Conservation (phyloP, 2,888 invertebrate species). For the Scaptomyza flava region DNA sequence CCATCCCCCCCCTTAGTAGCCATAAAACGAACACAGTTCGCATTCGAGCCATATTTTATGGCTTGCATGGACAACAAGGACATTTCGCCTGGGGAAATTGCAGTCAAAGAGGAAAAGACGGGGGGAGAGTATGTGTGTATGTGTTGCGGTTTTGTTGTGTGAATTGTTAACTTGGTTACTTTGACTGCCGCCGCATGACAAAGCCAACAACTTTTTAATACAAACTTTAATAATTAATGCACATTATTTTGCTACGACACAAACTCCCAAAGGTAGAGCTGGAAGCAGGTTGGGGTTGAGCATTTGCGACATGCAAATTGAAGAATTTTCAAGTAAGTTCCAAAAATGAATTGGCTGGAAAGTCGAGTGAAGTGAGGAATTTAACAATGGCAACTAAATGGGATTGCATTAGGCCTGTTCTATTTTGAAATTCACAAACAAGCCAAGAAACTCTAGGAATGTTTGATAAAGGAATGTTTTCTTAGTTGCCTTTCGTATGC, state of each 20-base stretch:
- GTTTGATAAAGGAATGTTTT: not conserved
- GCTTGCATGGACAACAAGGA: slow-evolving; percentile 56
- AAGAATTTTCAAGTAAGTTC: slow-evolving; percentile 25
- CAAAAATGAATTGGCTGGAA: not conserved
- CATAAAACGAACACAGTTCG: slow-evolving; percentile 58
- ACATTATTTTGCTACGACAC: slow-evolving; percentile 33
- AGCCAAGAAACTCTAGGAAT: not conserved
- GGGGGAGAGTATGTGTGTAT: not conserved
- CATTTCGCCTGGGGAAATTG: slow-evolving; percentile 45
- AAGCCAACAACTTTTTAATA: slow-evolving; percentile 62
- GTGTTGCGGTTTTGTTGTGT: slow-evolving; percentile 27
- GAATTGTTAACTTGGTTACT: slow-evolving; percentile 50
- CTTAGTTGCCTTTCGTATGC: too few species aligned
- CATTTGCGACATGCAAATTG: slow-evolving; percentile 20
- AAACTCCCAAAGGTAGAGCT: not conserved
- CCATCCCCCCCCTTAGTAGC: slow-evolving; percentile 37
- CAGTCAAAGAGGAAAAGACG: slow-evolving; percentile 12
- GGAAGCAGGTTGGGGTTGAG: too few species aligned
- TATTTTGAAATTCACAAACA: too few species aligned
- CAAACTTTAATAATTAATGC: slow-evolving; percentile 67
- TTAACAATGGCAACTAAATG: not conserved
- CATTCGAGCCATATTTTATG: slow-evolving; percentile 67
- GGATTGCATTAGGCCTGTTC: too few species aligned
- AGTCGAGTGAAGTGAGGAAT: not conserved
- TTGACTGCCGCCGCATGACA: slow-evolving; percentile 20